Evolutionary conservation across 1,140 invertebrate genomes (phyloP).

Genomic region (Brevipalpus yothersi): DNA sequence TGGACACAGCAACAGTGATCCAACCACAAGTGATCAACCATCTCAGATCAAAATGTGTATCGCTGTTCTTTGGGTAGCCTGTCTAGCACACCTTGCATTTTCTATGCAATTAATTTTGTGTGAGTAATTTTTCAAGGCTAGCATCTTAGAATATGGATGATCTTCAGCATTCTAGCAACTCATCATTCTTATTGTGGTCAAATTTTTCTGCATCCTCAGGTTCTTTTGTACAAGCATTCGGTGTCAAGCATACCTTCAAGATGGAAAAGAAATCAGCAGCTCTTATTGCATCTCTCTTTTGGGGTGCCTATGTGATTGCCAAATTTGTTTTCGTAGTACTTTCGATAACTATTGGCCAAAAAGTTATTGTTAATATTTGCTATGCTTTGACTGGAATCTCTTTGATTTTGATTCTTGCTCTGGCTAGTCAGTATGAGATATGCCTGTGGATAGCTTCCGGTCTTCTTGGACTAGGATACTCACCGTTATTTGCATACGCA

Average conservation of each 20-base stretch:
- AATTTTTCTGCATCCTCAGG: too few relatives aligned
- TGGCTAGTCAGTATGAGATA: not conserved
- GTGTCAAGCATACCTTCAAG: not conserved
- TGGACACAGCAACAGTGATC: too few relatives aligned
- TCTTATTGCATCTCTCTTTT: not conserved
- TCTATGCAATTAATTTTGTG: too few relatives aligned
- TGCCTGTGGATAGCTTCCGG: not conserved
- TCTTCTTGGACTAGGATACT: not conserved
- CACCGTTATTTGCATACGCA: not conserved
- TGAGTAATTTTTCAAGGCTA: not conserved
- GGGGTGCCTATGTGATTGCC: not conserved
- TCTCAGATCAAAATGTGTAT: not conserved
- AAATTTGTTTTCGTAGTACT: not conserved
- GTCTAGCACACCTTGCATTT: not conserved
- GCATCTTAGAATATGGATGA: too few relatives aligned
- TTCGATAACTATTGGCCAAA: not conserved
- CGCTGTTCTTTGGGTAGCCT: not conserved
- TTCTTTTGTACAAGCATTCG: not conserved
- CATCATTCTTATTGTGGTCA: too few relatives aligned
- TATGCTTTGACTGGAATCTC: not conserved
- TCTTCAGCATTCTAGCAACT: too few relatives aligned
- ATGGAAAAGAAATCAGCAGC: not conserved
- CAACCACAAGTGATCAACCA: too few relatives aligned
- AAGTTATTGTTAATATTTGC: not conserved
- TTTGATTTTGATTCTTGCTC: not conserved